Base-by-base conservation (phyloP, 2,797 vertebrate species). In the Scarus forsteni region DNA sequence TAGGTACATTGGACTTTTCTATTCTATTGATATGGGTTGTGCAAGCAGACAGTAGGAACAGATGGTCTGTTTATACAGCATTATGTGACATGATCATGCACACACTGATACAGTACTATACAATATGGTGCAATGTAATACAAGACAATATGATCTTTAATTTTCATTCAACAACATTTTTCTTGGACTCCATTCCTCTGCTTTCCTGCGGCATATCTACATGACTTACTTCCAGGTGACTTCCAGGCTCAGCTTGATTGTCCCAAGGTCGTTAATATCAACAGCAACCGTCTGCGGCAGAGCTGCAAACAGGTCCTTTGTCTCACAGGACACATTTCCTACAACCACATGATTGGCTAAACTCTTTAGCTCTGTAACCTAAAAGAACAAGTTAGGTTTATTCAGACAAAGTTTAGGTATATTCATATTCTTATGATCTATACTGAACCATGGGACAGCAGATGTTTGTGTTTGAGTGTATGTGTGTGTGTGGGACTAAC, bases 211-310 rank as follows among this genome's bases (percentile, higher is more conserved):
- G 14, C 10, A 35, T 18, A 3, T 15, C 16, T 38, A 56, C 35
- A 38, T 38, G 39, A 96, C 97, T 92, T 91, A 99, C 98, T 96
- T 99, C 98, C 98, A 99, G 14, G 92, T 97, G 85, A 99, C 96
- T 85, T 99, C 98, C 5, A 99, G 93, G 82, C 96, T 99, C 35
- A 99, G 95, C 77, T 99, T 99, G 80, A 99, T 96, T 10, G 98
- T 99, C 43, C 97, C 98, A n/a, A 99, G 91, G 85, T 99, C 98
- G 0, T 99, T 99, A 84, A 99, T 97, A 72, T 99, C 98, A 85
- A 99, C 97, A 7, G 97, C 98, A 50, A 99, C 97, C 0, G 94
- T 95, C 88, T 98, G 98, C 0, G 98, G 95, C 18, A 98, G 92
- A 14, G 97, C 96, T 0, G 96, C 94, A 71, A 98, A 98, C 42